Evolutionary conservation across 2,113 vertebrate species (phyloP).

Genomic region (Paralichthys olivaceus): DNA sequence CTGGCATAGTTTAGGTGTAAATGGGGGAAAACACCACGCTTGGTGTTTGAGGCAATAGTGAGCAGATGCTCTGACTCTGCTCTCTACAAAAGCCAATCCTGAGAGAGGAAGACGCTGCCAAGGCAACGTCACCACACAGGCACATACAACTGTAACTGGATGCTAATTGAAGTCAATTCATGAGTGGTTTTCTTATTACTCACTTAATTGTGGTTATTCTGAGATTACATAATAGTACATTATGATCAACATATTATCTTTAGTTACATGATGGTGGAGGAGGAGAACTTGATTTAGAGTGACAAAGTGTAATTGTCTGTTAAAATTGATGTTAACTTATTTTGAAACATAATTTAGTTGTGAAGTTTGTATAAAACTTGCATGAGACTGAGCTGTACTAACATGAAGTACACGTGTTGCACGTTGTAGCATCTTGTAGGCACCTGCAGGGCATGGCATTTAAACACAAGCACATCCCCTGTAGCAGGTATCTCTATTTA

Average conservation of each 20-base stretch:
- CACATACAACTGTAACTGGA: constrained; percentile 24
- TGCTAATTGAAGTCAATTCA: constrained; percentile 18
- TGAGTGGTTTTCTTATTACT: not conserved
- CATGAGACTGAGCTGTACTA: not conserved
- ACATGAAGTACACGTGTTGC: not conserved
- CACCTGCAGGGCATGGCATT: constrained; percentile 9
- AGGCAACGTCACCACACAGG: constrained; percentile 35
- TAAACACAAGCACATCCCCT: not conserved
- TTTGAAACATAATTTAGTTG: not conserved
- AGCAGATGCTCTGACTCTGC: constrained; percentile 84
- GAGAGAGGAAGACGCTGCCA: constrained; percentile 49
- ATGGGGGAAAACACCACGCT: constrained; percentile 55
- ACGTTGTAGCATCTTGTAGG: not conserved
- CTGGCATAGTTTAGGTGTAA: constrained; percentile 59
- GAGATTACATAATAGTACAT: not conserved
- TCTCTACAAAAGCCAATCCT: constrained; percentile 86
- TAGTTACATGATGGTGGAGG: not conserved
- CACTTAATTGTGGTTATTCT: not conserved
- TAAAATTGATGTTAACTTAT: not conserved
- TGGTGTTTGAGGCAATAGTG: constrained; percentile 53
- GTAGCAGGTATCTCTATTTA: not conserved
- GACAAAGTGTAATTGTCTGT: not conserved
- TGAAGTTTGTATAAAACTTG: not conserved
- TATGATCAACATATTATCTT: constrained; percentile 1
- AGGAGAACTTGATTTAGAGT: not conserved